These are phyloP conservation scores for Furnarius figulus DNA, from an alignment of 2,113 vertebrate species.

Conservation along the genomic window DNA sequence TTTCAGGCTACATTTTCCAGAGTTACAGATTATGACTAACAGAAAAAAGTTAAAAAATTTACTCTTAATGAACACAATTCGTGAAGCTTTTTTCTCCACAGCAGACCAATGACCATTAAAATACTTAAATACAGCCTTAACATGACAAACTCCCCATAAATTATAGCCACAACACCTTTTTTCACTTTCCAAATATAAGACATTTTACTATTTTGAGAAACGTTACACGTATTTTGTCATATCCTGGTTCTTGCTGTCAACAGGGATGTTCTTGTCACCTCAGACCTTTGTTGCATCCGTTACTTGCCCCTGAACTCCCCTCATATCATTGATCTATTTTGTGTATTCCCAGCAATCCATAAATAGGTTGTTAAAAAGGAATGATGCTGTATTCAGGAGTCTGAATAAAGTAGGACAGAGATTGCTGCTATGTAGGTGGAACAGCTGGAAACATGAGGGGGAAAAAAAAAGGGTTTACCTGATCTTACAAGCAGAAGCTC, in stretches of 20 bases:
- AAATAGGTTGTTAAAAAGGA: not conserved
- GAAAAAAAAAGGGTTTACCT: not conserved
- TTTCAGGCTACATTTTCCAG: not conserved
- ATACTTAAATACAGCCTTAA: not conserved
- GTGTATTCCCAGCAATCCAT: not conserved
- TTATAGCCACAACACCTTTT: not conserved
- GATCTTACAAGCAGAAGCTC: not conserved
- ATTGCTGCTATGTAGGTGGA: not conserved
- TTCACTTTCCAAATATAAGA: not conserved
- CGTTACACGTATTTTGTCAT: not conserved
- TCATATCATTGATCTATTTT: not conserved
- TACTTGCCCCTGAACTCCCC: not conserved
- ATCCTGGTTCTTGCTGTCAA: not conserved
- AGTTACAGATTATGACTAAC: not conserved
- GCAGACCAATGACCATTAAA: not conserved
- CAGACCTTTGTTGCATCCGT: not conserved
- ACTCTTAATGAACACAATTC: not conserved
- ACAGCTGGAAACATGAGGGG: not conserved
- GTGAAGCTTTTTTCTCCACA: not conserved
- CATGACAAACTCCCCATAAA: not conserved
- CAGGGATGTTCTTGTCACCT: not conserved
- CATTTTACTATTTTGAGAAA: not conserved
- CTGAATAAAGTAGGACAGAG: constrained; percentile 1
- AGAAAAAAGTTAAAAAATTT: not conserved
- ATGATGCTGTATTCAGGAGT: not conserved